phyloP scores from a whole-genome alignment of 2,797 vertebrate genomes.

The Enteromius anoplus region DNA sequence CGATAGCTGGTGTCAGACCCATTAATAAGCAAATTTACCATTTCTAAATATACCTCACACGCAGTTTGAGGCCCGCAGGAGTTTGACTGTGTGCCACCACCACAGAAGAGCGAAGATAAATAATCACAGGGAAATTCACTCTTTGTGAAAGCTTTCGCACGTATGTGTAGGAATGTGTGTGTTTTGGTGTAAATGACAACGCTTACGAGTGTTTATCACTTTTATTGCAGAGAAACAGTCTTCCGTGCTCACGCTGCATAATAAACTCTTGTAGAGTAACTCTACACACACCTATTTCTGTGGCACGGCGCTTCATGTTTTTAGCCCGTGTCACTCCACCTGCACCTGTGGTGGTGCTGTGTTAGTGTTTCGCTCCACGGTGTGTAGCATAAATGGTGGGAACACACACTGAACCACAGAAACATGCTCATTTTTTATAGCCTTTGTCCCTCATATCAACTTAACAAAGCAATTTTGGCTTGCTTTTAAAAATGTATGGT shows the following conservation, averaged over 20 bases:
- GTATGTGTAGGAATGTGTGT: constrained; percentile 22
- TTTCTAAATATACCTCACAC: constrained; percentile 55
- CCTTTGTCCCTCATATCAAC: not conserved
- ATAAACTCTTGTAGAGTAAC: not conserved
- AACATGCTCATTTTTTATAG: constrained; percentile 4
- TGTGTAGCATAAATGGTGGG: constrained; percentile 33
- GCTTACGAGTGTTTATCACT: constrained; percentile 3
- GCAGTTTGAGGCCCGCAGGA: constrained; percentile 7
- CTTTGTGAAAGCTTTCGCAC: not conserved
- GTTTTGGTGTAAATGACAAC: constrained; percentile 31
- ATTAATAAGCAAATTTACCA: constrained; percentile 57
- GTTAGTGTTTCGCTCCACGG: constrained; percentile 35
- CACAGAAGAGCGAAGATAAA: constrained; percentile 48
- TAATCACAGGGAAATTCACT: constrained; percentile 31
- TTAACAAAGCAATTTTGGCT: not conserved
- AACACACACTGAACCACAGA: constrained; percentile 41
- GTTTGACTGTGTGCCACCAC: constrained; percentile 32
- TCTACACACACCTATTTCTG: not conserved
- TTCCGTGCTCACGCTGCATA: not conserved
- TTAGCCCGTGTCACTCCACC: constrained; percentile 20
- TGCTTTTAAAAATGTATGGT: constrained; percentile 1
- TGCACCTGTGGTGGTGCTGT: constrained; percentile 37
- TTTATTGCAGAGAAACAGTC: not conserved
- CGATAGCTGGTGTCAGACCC: constrained; percentile 37
- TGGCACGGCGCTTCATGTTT: not conserved